These are phyloP conservation scores for Tapirus indicus DNA, from an alignment of 2,797 vertebrate species.

Conservation along the genomic window DNA sequence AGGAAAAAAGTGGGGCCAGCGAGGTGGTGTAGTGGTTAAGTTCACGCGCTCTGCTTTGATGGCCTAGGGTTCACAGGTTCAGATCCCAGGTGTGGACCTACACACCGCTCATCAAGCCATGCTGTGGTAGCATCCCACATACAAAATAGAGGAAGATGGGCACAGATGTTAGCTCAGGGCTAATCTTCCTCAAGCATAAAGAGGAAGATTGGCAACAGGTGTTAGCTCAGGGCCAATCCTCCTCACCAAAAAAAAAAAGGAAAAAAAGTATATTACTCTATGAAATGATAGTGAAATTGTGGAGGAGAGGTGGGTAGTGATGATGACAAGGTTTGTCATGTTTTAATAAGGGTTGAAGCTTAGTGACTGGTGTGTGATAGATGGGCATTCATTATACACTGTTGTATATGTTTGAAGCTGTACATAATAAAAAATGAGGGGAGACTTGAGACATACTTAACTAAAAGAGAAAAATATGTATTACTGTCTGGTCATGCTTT, in stretches of 20 bases:
- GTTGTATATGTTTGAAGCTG: constrained; percentile 9
- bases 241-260: background rate
- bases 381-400: background rate
- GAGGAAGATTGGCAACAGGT: too few species aligned
- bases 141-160: too few species aligned
- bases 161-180: too few species aligned
- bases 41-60: too few species aligned
- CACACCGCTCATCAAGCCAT: too few species aligned
- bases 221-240: too few species aligned
- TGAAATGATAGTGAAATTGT: background rate
- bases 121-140: too few species aligned
- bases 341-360: background rate
- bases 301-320: background rate
- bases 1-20: background rate
- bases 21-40: too few species aligned
- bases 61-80: too few species aligned
- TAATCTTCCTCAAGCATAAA: too few species aligned
- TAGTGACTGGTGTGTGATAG: background rate
- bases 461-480: background rate
- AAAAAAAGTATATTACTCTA: background rate
- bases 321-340: background rate
- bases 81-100: too few species aligned
- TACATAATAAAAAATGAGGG: constrained; percentile 25
- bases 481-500: constrained; percentile 53
- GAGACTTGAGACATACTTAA: background rate